These are phyloP conservation scores for Tapirus indicus DNA, from an alignment of 2,797 vertebrate genomes.

Conservation along the genomic window DNA sequence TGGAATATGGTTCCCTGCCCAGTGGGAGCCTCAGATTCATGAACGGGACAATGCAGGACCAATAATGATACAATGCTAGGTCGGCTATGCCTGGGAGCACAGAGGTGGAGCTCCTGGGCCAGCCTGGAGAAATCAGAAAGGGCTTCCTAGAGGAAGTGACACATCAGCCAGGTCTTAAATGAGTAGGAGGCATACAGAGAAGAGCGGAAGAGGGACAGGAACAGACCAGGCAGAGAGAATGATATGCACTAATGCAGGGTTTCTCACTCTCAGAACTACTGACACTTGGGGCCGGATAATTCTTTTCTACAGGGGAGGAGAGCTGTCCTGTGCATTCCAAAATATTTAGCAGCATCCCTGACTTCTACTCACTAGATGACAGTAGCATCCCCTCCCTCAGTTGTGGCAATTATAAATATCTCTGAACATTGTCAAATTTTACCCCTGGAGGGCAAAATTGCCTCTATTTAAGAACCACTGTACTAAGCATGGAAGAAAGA, in stretches of 20 bases:
- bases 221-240: neutral
- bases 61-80: neutral
- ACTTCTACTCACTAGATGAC: neutral
- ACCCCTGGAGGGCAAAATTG: rapidly evolving
- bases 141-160: neutral
- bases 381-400: neutral
- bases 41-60: neutral
- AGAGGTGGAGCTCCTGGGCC: neutral
- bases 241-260: rapidly evolving
- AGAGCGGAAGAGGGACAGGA: neutral
- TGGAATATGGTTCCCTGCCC: neutral
- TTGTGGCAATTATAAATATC: neutral
- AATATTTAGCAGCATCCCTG: neutral
- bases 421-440: neutral
- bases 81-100: neutral
- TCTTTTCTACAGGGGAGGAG: neutral
- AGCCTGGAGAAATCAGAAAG: neutral
- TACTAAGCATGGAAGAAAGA: neutral
- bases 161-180: neutral
- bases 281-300: neutral
- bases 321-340: neutral
- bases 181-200: neutral
- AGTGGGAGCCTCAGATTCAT: neutral
- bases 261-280: neutral
- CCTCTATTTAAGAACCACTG: neutral